A percentile compares a stretch with the other conserved stretches of the same genome.
These are phyloP conservation scores for Istiophorus platypterus DNA, from an alignment of 2,113 vertebrate species.

Conservation along the genomic window DNA sequence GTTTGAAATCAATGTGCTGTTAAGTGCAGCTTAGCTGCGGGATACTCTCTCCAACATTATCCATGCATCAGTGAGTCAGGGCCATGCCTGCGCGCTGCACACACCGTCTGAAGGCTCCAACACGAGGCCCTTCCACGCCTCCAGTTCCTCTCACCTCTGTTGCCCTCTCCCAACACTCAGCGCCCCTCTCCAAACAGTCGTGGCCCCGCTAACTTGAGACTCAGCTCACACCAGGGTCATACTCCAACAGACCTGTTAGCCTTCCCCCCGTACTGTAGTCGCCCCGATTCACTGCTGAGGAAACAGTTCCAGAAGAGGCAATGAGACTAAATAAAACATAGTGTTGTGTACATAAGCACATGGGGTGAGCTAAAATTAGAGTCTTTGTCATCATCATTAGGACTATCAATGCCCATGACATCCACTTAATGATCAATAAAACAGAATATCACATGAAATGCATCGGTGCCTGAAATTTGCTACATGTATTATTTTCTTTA, in stretches of 20 bases:
- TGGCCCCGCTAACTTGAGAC: slow-evolving; percentile 73
- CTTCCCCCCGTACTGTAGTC: slow-evolving; percentile 40
- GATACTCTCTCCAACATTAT: slow-evolving; percentile 77
- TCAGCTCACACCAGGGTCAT: slow-evolving; percentile 72
- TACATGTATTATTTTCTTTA: neutral
- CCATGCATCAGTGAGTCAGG: slow-evolving; percentile 75
- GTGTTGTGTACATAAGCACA: slow-evolving; percentile 39
- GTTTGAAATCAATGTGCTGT: slow-evolving; percentile 87
- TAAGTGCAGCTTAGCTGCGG: slow-evolving; percentile 85
- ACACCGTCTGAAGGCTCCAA: slow-evolving; percentile 53
- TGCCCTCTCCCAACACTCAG: slow-evolving; percentile 71
- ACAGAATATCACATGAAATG: neutral
- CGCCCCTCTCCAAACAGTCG: slow-evolving; percentile 67
- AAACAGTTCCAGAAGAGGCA: slow-evolving; percentile 38
- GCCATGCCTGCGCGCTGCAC: slow-evolving; percentile 42
- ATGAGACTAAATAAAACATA: slow-evolving; percentile 51
- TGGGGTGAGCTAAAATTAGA: slow-evolving; percentile 35
- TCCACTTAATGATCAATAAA: slow-evolving; percentile 5
- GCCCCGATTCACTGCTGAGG: slow-evolving; percentile 22
- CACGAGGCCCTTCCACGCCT: slow-evolving; percentile 51
- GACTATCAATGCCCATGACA: slow-evolving; percentile 6
- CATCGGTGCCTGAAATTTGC: neutral
- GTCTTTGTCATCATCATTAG: slow-evolving; percentile 40
- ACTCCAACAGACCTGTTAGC: slow-evolving; percentile 67
- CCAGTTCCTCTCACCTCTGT: slow-evolving; percentile 68